Percentiles rank a stretch among this genome's conserved stretches.
Conservation (phyloP, 2,888 invertebrate species). For the Acanthopleura granulata region DNA sequence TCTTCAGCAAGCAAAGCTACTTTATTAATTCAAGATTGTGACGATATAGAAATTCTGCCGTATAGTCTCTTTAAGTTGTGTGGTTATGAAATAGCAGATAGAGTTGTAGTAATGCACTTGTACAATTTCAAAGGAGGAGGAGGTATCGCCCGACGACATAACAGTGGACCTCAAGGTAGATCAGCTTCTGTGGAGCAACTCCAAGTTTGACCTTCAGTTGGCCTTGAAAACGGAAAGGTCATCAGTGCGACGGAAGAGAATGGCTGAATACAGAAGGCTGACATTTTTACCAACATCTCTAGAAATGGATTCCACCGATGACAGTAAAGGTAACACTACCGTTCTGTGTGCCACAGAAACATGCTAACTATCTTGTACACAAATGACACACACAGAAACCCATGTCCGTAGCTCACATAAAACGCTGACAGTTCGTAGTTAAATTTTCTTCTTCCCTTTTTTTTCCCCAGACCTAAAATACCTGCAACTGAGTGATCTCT, state of each 20-base stretch:
- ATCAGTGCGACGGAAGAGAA: background rate
- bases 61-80: too few relatives aligned
- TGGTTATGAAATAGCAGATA: background rate
- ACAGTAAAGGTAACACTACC: background rate
- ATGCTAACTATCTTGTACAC: too few relatives aligned
- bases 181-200: background rate
- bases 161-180: background rate
- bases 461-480: background rate
- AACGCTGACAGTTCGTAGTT: background rate
- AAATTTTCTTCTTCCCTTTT: background rate
- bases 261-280: background rate
- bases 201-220: background rate
- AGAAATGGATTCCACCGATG: background rate
- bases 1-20: too few relatives aligned
- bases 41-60: too few relatives aligned
- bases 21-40: too few relatives aligned
- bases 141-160: background rate
- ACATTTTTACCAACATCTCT: background rate
- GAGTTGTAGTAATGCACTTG: background rate
- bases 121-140: background rate
- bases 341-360: background rate
- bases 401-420: too few relatives aligned
- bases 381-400: too few relatives aligned
- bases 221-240: background rate
- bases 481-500: background rate